Percentiles rank a stretch among this genome's conserved stretches.
These are phyloP conservation scores for Hemibagrus wyckioides DNA, from an alignment of 2,113 vertebrate species.

Conservation along the genomic window DNA sequence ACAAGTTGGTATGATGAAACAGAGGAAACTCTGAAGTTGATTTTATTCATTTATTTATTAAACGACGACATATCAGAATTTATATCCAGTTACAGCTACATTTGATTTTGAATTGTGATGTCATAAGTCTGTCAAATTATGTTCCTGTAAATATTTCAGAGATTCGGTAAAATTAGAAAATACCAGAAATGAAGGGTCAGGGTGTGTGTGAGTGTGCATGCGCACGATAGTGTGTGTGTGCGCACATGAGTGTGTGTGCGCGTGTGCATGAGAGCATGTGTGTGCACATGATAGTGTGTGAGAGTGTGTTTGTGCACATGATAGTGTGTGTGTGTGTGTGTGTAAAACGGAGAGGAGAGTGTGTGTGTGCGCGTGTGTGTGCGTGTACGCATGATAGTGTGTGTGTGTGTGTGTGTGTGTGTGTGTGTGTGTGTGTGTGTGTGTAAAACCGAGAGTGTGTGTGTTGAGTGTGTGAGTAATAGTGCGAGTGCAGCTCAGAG, in stretches of 20 bases:
- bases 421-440: not conserved
- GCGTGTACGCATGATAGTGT: not conserved
- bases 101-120: not conserved
- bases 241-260: too few relatives aligned
- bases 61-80: not conserved
- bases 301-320: too few relatives aligned
- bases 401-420: not conserved
- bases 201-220: too few relatives aligned
- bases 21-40: not conserved
- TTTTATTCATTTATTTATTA: not conserved
- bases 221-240: too few relatives aligned
- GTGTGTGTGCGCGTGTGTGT: not conserved
- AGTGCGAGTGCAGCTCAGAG: conserved; percentile 34
- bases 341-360: too few relatives aligned
- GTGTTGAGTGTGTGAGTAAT: not conserved
- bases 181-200: not conserved
- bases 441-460: too few relatives aligned
- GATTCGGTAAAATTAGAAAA: not conserved
- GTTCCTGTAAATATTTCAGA: not conserved
- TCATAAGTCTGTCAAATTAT: not conserved
- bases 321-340: too few relatives aligned
- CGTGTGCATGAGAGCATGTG: too few relatives aligned
- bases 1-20: not conserved
- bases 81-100: not conserved
- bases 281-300: too few relatives aligned